Base-by-base conservation (phyloP, 1,140 invertebrate species). In the Drosophila nebulosa region DNA sequence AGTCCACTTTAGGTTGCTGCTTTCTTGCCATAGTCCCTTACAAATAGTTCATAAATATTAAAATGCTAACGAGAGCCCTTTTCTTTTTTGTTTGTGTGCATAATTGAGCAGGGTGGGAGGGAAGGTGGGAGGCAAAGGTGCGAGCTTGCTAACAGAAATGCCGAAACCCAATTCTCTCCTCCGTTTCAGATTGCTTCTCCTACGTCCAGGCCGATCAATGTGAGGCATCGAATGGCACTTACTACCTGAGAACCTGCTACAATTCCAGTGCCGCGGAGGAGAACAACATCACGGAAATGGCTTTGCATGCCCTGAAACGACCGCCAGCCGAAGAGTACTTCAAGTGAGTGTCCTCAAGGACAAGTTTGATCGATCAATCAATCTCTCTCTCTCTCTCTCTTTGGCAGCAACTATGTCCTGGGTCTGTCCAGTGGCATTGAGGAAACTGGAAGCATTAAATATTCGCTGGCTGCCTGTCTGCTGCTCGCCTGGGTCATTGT, bases 321-420 rank as follows among this genome's bases (percentile, higher is more conserved):
- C 95, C 96, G 46, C 96, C 96, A 0, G 96, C 96, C 52, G 96
- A 97, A 90, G 96, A 97, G 91, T 97, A 96, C 90, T 97, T 97
- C 91, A 95, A 94, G 96, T 97, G 92, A 94, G 93, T 92, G 5
- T n/a, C 21, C 14, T 18, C n/a, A 36, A 18, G 39, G 2, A 16
- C 3, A 4, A 9, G 16, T 42, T 42, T 10, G 9, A 21, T 10
- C 2, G n/a, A 24, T 22, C 27, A 46, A n/a, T 10, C 1, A 24
- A 64, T 32, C 68, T 32, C 55, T 10, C 57, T 21, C 16, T 27
- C 58, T 26, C 1, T 46, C 16, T 3, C 2, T 32, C 22, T 24
- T 58, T 61, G 55, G 4, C 85, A 96, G 95, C 36, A 94, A 95
- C 79, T 94, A 94, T 80, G 95, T 96, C 4, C 91, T 96, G 53